A percentile compares a stretch with the other conserved stretches of the same genome.
Conservation (phyloP, 2,888 invertebrate genomes). For the Latrodectus elegans region DNA sequence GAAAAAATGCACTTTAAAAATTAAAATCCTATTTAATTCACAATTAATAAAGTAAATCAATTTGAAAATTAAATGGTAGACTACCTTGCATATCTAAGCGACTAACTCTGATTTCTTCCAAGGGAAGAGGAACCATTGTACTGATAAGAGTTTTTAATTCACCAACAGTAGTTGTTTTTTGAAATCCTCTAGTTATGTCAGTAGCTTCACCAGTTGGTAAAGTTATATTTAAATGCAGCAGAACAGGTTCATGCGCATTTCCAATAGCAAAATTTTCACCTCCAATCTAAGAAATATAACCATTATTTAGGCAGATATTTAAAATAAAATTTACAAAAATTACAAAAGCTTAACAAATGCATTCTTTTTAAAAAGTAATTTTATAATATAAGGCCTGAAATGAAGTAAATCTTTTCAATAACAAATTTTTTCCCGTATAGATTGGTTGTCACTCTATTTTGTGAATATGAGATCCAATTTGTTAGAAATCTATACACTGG, state of each 20-base stretch:
- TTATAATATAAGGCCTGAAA: too few species aligned
- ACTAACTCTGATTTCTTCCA: slow-evolving; percentile 54
- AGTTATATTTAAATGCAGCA: slow-evolving; percentile 43
- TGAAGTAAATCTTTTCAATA: too few species aligned
- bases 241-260: slow-evolving; percentile 59
- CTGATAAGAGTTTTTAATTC: slow-evolving; percentile 54
- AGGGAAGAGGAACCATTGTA: slow-evolving; percentile 26
- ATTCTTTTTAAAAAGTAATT: too few species aligned
- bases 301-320: neutral
- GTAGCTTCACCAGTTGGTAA: slow-evolving; percentile 36
- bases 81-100: slow-evolving; percentile 62
- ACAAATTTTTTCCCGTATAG: too few species aligned
- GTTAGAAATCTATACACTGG: too few species aligned
- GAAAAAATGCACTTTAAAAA: too few species aligned
- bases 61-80: neutral
- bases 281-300: slow-evolving; percentile 28
- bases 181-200: slow-evolving; percentile 60
- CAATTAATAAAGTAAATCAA: neutral
- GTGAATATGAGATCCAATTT: too few species aligned
- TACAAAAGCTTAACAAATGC: too few species aligned
- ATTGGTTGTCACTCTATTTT: too few species aligned
- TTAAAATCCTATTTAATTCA: too few species aligned
- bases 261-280: slow-evolving; percentile 61
- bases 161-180: slow-evolving; percentile 58
- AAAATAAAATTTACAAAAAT: neutral